These are phyloP conservation scores for Plemyria rubiginata DNA, from an alignment of 2,888 invertebrate species.

Conservation along the genomic window DNA sequence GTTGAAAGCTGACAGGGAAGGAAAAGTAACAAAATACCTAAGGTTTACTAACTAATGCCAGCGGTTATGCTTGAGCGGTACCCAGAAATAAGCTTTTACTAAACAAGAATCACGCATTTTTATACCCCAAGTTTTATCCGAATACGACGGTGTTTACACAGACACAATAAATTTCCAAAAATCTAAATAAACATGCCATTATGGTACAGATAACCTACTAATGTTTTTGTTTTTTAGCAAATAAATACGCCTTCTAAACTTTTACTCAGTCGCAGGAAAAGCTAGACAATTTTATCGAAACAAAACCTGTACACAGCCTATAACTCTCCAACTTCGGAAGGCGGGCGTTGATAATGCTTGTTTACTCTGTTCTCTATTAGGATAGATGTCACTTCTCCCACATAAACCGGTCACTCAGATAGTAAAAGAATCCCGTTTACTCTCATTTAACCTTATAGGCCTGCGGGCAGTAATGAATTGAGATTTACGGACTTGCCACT, in stretches of 20 bases:
- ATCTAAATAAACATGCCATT: no score
- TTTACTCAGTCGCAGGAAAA: conserved; percentile 17
- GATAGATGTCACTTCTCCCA: conserved; percentile 69
- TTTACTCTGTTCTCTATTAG: conserved; percentile 54
- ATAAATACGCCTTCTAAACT: neutral
- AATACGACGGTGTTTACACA: no score
- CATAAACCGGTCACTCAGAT: conserved; percentile 71
- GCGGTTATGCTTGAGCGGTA: neutral
- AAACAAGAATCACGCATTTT: no score
- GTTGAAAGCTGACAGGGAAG: neutral
- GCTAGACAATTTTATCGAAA: conserved; percentile 17
- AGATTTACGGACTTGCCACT: conserved; percentile 52
- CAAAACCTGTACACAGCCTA: conserved; percentile 29
- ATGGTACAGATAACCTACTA: no score
- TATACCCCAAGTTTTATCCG: no score
- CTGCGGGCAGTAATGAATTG: conserved; percentile 50
- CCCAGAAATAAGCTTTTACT: no score
- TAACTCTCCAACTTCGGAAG: conserved; percentile 37
- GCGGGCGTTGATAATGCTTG: conserved; percentile 36
- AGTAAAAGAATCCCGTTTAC: conserved; percentile 62
- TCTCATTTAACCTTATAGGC: conserved; percentile 66
- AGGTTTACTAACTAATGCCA: neutral
- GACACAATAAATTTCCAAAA: no score
- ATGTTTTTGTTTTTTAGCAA: no score
- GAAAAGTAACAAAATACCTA: neutral